phyloP scores from a whole-genome alignment of 2,888 invertebrate genomes.

The Meghimatium bilineatum region DNA sequence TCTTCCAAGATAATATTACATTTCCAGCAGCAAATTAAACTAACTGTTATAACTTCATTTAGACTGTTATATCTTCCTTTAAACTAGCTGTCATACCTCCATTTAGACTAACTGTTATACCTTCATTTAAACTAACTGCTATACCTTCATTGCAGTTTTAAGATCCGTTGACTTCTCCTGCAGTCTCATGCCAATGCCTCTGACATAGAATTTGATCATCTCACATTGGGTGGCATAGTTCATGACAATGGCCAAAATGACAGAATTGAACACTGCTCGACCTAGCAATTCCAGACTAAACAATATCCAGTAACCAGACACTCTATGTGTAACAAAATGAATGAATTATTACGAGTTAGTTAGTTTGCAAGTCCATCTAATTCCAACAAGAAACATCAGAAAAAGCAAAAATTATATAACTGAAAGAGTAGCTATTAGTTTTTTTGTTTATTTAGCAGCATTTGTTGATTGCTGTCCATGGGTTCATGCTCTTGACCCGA shows the following conservation, averaged over 20 bases:
- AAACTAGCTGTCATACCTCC: too few species aligned
- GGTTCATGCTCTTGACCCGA: too few species aligned
- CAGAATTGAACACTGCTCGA: conserved; percentile 71
- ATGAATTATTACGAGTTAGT: too few species aligned
- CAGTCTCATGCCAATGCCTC: conserved; percentile 71
- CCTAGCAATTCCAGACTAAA: conserved; percentile 70
- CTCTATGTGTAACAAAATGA: background rate
- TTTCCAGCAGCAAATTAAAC: too few species aligned
- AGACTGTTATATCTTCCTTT: too few species aligned
- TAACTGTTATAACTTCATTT: too few species aligned
- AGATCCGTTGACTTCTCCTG: conserved; percentile 75
- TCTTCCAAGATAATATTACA: too few species aligned
- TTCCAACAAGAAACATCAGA: background rate
- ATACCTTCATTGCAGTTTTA: conserved; percentile 75
- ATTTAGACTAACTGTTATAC: too few species aligned
- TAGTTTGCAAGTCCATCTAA: too few species aligned
- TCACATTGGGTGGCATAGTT: conserved; percentile 77
- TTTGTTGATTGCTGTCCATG: too few species aligned
- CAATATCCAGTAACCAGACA: conserved; percentile 60
- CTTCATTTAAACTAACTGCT: too few species aligned
- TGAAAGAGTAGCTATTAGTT: background rate
- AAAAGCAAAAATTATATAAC: background rate
- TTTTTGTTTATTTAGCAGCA: background rate
- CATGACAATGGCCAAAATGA: conserved; percentile 74
- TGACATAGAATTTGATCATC: conserved; percentile 75